phyloP scores from a whole-genome alignment of 1,140 invertebrate species.

The Drosophila hydei region DNA sequence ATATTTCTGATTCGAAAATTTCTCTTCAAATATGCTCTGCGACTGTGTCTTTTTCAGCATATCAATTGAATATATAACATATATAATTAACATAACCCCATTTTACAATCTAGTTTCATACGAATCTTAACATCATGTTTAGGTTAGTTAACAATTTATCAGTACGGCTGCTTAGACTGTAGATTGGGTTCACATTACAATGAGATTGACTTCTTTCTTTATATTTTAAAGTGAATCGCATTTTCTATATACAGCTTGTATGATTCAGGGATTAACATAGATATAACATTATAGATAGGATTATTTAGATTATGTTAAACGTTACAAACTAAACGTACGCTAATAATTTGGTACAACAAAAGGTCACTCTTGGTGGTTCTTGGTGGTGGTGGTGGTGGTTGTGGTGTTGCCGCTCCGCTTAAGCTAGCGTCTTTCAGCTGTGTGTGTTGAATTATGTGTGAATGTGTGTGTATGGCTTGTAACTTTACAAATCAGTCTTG shows the following conservation, averaged over 20 bases:
- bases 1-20: not conserved
- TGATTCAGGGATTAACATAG: slow-evolving; percentile 20
- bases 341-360: slow-evolving; percentile 61
- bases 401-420: slow-evolving; percentile 41
- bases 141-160: no score
- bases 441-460: slow-evolving; percentile 35
- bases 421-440: slow-evolving; percentile 65
- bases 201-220: not conserved
- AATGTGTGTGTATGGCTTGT: slow-evolving; percentile 26
- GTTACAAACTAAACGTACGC: slow-evolving; percentile 38
- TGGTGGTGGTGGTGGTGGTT: slow-evolving; percentile 43
- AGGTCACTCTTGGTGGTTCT: slow-evolving; percentile 57
- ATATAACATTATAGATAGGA: slow-evolving; percentile 23
- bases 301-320: slow-evolving; percentile 21
- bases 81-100: no score
- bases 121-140: no score
- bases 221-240: not conserved
- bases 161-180: not conserved
- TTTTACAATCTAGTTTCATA: no score
- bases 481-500: slow-evolving; percentile 88
- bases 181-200: not conserved
- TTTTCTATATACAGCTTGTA: slow-evolving; percentile 43
- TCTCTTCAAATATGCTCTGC: no score
- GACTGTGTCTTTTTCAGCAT: no score
- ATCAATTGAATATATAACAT: no score